Evolutionary conservation across 2,113 vertebrate genomes (phyloP).

Genomic region (Engraulis encrasicolus): DNA sequence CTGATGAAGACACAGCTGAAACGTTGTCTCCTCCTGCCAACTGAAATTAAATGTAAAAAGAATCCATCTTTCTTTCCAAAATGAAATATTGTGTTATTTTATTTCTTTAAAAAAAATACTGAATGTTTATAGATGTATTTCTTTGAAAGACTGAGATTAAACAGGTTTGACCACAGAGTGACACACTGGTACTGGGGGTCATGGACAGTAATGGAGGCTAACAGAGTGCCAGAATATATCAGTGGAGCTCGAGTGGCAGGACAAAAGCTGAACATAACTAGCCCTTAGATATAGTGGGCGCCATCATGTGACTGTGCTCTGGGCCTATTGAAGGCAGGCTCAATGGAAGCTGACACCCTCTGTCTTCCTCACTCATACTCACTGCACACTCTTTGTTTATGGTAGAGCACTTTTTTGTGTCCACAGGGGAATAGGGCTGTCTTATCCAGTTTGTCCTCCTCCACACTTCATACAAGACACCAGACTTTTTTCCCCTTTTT

Average conservation of each 20-base stretch:
- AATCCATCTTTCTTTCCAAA: too few species aligned
- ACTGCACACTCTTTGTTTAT: neutral
- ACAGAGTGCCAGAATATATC: neutral
- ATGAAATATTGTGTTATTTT: too few species aligned
- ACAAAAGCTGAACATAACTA: neutral
- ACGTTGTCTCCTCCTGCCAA: too few species aligned
- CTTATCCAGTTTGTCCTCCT: neutral
- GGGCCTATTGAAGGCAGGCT: neutral
- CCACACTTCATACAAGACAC: neutral
- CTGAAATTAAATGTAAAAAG: too few species aligned
- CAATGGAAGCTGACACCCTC: conserved; percentile 5
- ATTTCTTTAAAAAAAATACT: too few species aligned
- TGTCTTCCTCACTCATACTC: conserved; percentile 14
- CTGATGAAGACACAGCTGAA: too few species aligned
- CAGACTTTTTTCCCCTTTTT: neutral
- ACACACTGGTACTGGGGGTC: neutral
- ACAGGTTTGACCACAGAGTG: neutral
- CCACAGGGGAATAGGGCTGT: conserved; percentile 5
- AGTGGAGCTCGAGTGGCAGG: neutral
- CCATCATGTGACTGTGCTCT: neutral
- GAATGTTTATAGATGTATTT: too few species aligned
- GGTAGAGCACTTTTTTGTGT: neutral
- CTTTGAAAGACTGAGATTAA: neutral
- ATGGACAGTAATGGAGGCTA: neutral
- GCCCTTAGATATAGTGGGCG: neutral